A percentile compares a stretch with the other conserved stretches of the same genome.
phyloP scores from a whole-genome alignment of 2,113 vertebrate species.

The Aviceda subcristata region DNA sequence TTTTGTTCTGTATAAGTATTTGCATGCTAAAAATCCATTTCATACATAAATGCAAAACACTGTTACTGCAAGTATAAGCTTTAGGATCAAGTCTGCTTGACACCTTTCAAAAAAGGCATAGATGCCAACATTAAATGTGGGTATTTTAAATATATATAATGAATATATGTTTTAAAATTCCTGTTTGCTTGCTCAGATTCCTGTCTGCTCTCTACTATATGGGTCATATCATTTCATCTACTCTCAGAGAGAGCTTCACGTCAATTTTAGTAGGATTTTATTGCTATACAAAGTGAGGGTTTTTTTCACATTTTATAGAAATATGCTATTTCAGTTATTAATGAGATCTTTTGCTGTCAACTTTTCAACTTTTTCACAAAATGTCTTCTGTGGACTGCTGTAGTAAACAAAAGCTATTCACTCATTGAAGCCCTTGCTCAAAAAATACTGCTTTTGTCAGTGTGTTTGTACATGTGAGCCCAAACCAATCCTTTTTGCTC shows the following conservation, averaged over 20 bases:
- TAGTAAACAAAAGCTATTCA: neutral
- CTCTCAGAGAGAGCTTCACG: neutral
- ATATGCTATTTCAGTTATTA: neutral
- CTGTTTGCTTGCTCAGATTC: neutral
- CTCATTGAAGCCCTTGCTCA: neutral
- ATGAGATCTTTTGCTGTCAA: neutral
- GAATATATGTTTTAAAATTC: neutral
- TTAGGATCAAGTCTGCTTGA: neutral
- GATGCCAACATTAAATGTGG: neutral
- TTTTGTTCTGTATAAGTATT: neutral
- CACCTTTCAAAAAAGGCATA: neutral
- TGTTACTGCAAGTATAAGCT: neutral
- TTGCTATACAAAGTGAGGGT: neutral
- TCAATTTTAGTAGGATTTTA: neutral
- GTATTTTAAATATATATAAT: neutral
- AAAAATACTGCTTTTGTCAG: neutral
- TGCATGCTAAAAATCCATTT: neutral
- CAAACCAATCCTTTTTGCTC: neutral
- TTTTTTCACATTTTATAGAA: neutral
- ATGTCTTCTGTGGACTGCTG: neutral
- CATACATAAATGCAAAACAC: neutral
- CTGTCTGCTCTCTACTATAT: neutral
- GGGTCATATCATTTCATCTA: neutral
- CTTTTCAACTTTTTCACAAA: neutral
- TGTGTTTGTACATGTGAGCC: neutral